Evolutionary conservation across 1,140 invertebrate genomes (phyloP).

Genomic region (Helicoverpa zea): DNA sequence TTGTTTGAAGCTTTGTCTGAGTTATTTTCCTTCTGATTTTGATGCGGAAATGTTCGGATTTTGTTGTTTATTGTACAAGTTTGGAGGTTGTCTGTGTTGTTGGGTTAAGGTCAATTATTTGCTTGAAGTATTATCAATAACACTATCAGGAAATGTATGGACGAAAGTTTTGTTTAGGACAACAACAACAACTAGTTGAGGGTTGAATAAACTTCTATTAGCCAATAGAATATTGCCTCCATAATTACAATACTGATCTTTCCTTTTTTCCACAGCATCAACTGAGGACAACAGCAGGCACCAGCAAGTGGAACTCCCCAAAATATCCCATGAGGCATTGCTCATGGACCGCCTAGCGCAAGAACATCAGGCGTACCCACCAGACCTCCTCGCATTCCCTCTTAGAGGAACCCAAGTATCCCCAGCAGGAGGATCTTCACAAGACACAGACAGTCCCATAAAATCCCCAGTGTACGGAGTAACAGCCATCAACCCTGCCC

Average conservation of each 20-base stretch:
- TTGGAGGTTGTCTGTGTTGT: conserved; percentile 10
- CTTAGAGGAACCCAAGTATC: conserved; percentile 88
- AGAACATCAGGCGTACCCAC: conserved; percentile 89
- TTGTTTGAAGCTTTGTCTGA: conserved; percentile 18
- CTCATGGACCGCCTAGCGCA: conserved; percentile 83
- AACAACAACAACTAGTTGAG: too few relatives aligned
- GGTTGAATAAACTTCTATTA: too few relatives aligned
- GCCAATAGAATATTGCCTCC: too few relatives aligned
- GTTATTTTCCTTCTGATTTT: conserved; percentile 41
- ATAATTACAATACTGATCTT: too few relatives aligned
- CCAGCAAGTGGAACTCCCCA: conserved; percentile 82
- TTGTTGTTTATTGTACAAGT: conserved; percentile 22
- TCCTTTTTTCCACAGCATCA: conserved; percentile 75
- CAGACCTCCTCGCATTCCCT: conserved; percentile 93
- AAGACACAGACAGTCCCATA: conserved; percentile 82
- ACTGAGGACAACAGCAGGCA: conserved; percentile 88
- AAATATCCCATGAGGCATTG: conserved; percentile 79
- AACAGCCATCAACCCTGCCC: conserved; percentile 86
- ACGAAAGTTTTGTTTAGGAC: too few relatives aligned
- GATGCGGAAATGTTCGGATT: neutral
- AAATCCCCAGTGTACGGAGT: conserved; percentile 87
- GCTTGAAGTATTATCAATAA: neutral
- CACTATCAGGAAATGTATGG: too few relatives aligned
- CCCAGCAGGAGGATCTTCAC: conserved; percentile 90
- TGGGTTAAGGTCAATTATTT: neutral